Conservation (phyloP, 2,888 invertebrate genomes). For the Pteria penguin region DNA sequence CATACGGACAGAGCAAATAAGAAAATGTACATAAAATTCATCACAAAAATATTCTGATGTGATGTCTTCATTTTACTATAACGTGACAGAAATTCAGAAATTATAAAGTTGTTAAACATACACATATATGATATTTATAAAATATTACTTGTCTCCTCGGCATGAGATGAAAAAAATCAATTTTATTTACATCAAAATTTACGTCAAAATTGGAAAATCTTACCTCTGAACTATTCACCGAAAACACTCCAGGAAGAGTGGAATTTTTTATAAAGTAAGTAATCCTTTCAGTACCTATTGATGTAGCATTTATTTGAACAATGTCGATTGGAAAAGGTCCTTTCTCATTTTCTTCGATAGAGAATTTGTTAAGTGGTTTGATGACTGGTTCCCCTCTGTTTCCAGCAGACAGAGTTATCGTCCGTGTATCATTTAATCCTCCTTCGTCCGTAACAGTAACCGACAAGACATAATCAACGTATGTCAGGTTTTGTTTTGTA, state of each 20-base stretch:
- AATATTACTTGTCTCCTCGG: too few relatives aligned
- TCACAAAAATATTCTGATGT: too few relatives aligned
- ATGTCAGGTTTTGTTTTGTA: not conserved
- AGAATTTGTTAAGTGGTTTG: constrained; percentile 10
- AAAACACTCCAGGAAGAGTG: constrained; percentile 1
- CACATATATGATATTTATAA: too few relatives aligned
- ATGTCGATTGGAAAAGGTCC: not conserved
- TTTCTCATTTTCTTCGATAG: constrained; percentile 6
- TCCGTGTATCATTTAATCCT: constrained; percentile 23
- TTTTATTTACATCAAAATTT: too few relatives aligned
- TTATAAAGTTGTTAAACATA: too few relatives aligned
- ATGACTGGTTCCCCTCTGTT: constrained; percentile 26
- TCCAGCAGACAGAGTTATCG: constrained; percentile 12
- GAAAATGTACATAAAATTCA: too few relatives aligned
- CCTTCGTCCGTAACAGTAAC: constrained; percentile 25
- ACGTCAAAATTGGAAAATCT: not conserved
- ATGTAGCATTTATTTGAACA: constrained; percentile 27
- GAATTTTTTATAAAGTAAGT: constrained; percentile 13
- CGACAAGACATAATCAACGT: not conserved
- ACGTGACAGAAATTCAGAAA: too few relatives aligned
- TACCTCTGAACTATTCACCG: constrained; percentile 12
- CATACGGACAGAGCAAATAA: too few relatives aligned
- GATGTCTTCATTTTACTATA: too few relatives aligned
- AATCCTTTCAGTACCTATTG: not conserved
- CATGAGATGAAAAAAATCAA: too few relatives aligned